A percentile compares a stretch with the other conserved stretches of the same genome.
Evolutionary conservation across 2,888 invertebrate species (phyloP).

Genomic region (Pheosia tremula): DNA sequence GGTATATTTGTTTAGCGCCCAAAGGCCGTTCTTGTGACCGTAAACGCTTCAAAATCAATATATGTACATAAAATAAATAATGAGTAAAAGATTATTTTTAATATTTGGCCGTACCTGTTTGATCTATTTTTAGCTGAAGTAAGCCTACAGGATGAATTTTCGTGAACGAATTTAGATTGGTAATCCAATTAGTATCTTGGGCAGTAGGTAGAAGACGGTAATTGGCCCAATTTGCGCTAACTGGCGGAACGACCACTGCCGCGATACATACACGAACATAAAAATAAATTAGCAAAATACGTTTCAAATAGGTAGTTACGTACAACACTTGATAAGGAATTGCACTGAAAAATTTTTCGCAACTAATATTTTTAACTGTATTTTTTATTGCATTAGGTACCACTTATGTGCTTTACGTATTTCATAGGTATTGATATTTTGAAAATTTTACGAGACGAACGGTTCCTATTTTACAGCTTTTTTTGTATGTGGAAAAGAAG

Average conservation of each 20-base stretch:
- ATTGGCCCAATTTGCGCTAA: constrained; percentile 67
- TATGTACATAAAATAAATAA: neutral
- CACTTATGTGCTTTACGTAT: too few species aligned
- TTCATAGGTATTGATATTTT: too few species aligned
- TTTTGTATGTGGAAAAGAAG: too few species aligned
- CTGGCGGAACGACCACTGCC: constrained; percentile 55
- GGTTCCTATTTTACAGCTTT: too few species aligned
- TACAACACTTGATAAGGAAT: constrained; percentile 26
- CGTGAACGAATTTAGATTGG: constrained; percentile 54
- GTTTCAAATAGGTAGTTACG: constrained; percentile 11
- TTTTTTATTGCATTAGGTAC: too few species aligned
- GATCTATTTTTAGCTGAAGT: constrained; percentile 9
- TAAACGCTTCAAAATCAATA: too few species aligned
- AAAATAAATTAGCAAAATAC: constrained; percentile 40
- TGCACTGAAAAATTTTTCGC: constrained; percentile 11
- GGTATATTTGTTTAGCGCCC: too few species aligned
- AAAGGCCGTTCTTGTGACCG: too few species aligned
- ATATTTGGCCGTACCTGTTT: neutral
- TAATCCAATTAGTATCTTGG: constrained; percentile 64
- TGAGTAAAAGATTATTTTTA: too few species aligned
- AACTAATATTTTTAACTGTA: too few species aligned
- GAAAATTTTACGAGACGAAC: too few species aligned
- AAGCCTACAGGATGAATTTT: constrained; percentile 36
- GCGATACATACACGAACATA: constrained; percentile 39
- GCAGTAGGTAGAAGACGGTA: constrained; percentile 54